phyloP scores from a whole-genome alignment of 2,797 vertebrate species.

The Hypotaenidia okinawae region DNA sequence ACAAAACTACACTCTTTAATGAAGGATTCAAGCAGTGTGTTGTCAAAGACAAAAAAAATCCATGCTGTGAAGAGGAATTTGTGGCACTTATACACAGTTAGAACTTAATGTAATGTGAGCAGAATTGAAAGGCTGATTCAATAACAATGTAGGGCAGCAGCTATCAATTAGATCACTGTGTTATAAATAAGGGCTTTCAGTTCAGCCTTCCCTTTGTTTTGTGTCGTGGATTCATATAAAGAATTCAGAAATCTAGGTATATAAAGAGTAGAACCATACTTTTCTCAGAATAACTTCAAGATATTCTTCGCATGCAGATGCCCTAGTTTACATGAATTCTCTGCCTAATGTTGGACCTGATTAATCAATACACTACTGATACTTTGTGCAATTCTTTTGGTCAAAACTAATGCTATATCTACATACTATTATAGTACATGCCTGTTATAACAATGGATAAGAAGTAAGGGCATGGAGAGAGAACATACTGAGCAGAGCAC shows the following conservation, averaged over 20 bases:
- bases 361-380: background rate
- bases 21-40: background rate
- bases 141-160: background rate
- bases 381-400: background rate
- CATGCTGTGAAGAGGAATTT: background rate
- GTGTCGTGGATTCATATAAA: background rate
- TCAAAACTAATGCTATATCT: background rate
- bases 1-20: constrained; percentile 13
- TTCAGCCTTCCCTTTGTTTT: background rate
- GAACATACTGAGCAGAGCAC: background rate
- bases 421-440: background rate
- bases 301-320: background rate
- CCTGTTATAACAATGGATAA: background rate
- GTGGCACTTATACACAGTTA: background rate
- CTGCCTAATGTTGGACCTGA: background rate
- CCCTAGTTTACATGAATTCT: background rate
- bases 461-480: background rate
- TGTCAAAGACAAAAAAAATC: background rate
- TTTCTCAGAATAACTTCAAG: background rate
- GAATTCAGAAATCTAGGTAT: background rate
- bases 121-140: background rate
- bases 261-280: background rate
- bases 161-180: background rate
- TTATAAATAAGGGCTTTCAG: background rate
- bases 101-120: background rate